phyloP scores from a whole-genome alignment of 2,797 vertebrate species.

The Austrolebias charrua region DNA sequence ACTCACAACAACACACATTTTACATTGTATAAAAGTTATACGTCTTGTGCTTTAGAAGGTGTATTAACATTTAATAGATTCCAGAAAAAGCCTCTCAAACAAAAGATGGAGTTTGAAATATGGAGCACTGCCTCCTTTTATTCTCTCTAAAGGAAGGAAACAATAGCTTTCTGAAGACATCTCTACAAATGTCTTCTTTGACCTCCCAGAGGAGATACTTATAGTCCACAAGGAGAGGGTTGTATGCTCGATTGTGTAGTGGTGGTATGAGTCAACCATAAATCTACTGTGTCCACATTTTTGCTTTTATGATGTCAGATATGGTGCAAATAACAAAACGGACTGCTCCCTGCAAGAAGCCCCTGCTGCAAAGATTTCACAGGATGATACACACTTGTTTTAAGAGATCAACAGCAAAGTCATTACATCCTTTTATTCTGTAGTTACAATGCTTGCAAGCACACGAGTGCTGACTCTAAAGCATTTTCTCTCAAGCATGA shows the following conservation, averaged over 20 bases:
- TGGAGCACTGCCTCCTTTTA: conserved; percentile 15
- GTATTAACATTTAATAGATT: conserved; percentile 77
- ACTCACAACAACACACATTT: conserved; percentile 26
- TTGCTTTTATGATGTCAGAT: conserved; percentile 52
- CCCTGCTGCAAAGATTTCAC: conserved; percentile 9
- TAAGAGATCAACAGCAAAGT: conserved; percentile 24
- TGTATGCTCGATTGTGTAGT: conserved; percentile 40
- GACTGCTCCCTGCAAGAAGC: conserved; percentile 17
- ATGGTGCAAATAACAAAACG: conserved; percentile 38
- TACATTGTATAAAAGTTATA: conserved; percentile 54
- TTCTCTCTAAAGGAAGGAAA: conserved; percentile 27
- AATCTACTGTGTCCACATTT: conserved; percentile 43
- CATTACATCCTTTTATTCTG: conserved; percentile 16
- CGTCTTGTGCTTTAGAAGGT: conserved; percentile 53
- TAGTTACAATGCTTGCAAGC: conserved; percentile 8
- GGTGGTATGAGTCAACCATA: conserved; percentile 42
- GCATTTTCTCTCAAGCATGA: conserved; percentile 6
- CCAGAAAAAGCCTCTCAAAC: conserved; percentile 51
- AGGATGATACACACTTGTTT: conserved; percentile 28
- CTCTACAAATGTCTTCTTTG: conserved; percentile 49
- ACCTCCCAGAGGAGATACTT: conserved; percentile 61
- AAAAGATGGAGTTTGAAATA: conserved; percentile 58
- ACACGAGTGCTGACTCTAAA: not conserved
- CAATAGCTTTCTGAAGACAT: conserved; percentile 55
- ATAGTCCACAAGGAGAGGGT: conserved; percentile 47